phyloP scores from a whole-genome alignment of 2,888 invertebrate species.

The Coelopa pilipes region DNA sequence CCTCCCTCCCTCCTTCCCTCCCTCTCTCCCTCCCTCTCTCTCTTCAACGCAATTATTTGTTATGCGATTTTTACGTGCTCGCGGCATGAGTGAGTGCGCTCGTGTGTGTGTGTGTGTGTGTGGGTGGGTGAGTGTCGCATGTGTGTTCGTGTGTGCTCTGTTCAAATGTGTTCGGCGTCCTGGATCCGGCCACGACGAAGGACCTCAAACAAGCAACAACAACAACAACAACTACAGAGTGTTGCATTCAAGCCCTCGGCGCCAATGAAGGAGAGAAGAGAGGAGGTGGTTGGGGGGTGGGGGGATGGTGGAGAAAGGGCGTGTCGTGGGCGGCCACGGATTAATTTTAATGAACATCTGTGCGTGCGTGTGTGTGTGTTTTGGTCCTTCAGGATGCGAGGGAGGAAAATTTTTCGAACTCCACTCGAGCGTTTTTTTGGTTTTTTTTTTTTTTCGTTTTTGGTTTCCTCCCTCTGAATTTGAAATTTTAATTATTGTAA shows the following conservation, averaged over 20 bases:
- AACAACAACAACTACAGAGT: too few species aligned
- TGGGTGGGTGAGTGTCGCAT: not conserved
- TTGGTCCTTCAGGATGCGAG: too few species aligned
- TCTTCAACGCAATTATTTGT: constrained; percentile 20
- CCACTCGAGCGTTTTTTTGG: too few species aligned
- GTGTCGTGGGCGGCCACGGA: not conserved
- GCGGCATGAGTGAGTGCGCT: not conserved
- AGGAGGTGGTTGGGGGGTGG: too few species aligned
- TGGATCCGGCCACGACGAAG: too few species aligned
- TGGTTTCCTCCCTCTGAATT: constrained; percentile 1
- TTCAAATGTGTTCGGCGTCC: constrained; percentile 1
- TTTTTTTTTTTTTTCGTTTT: too few species aligned
- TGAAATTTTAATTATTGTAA: not conserved
- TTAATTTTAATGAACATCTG: not conserved
- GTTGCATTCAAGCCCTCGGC: too few species aligned
- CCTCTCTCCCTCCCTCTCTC: not conserved
- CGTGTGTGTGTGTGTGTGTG: not conserved
- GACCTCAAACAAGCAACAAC: too few species aligned
- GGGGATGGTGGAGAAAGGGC: too few species aligned
- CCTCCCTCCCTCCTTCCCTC: too few species aligned
- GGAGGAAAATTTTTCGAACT: too few species aligned
- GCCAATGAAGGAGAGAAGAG: too few species aligned
- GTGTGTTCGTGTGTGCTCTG: not conserved
- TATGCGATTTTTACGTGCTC: constrained; percentile 15
- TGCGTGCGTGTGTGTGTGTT: constrained; percentile 2